Evolutionary conservation across 1,140 invertebrate species (phyloP).

Genomic region (Paramacrobiotus metropolitanus): DNA sequence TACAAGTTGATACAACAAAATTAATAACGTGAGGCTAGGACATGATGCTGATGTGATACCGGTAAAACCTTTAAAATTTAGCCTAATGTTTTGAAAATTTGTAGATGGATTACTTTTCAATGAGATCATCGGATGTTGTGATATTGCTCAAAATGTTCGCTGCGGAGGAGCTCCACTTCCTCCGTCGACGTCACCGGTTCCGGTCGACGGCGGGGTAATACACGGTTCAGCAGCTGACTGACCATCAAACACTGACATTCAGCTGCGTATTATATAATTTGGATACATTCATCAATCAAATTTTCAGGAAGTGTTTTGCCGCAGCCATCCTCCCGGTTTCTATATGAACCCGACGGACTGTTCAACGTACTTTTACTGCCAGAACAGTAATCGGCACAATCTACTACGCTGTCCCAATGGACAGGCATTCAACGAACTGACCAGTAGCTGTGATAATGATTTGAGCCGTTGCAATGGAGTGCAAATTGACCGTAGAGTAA

Average conservation of each 20-base stretch:
- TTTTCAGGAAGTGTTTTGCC: neutral
- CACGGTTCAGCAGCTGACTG: no score
- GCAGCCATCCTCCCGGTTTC: neutral
- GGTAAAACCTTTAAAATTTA: no score
- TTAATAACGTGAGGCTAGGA: no score
- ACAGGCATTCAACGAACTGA: slow-evolving; percentile 2
- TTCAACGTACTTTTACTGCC: neutral
- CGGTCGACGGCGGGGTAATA: neutral
- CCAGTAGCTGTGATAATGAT: slow-evolving; percentile 1
- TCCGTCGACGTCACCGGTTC: neutral
- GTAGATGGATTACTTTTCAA: neutral
- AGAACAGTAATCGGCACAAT: neutral
- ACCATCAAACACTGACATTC: no score
- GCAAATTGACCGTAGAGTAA: neutral
- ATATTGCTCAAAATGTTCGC: neutral
- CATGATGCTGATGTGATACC: no score
- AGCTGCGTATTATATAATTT: no score
- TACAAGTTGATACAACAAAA: no score
- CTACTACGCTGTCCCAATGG: neutral
- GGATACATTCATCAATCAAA: no score
- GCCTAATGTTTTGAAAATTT: no score
- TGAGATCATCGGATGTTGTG: slow-evolving; percentile 2
- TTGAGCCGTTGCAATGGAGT: neutral
- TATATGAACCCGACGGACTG: neutral
- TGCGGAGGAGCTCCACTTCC: neutral